phyloP scores from a whole-genome alignment of 2,888 invertebrate species.

The Idaea biselata region DNA sequence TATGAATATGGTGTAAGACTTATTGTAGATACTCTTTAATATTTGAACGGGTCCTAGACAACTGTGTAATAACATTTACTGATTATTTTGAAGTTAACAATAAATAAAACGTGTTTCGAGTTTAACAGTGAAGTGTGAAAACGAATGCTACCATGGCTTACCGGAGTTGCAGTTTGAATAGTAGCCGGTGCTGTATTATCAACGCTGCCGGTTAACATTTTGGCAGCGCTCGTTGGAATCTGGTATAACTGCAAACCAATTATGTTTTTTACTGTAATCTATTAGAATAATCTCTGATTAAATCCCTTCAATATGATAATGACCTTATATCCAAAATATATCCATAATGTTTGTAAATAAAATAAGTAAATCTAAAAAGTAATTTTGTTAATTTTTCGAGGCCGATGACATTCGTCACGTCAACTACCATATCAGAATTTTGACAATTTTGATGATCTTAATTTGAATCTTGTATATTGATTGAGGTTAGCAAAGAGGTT shows the following conservation, averaged over 20 bases:
- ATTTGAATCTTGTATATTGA: conserved; percentile 44
- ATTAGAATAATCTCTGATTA: conserved; percentile 8
- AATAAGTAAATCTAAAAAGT: conserved; percentile 51
- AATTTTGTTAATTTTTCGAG: conserved; percentile 65
- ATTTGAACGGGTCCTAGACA: neutral
- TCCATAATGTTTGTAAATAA: conserved; percentile 65
- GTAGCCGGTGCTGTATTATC: conserved; percentile 53
- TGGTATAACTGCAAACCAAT: conserved; percentile 30
- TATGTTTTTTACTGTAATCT: conserved; percentile 9
- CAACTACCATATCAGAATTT: conserved; percentile 49
- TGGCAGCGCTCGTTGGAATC: conserved; percentile 40
- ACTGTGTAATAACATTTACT: conserved; percentile 7
- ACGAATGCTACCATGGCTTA: conserved; percentile 12
- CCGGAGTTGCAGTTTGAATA: conserved; percentile 39
- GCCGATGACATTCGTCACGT: conserved; percentile 68
- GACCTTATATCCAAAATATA: conserved; percentile 64
- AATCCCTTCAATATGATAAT: conserved; percentile 21
- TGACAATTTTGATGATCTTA: conserved; percentile 56
- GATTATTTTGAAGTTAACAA: neutral
- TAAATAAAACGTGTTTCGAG: too few species aligned
- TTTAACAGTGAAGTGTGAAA: neutral
- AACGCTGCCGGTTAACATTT: conserved; percentile 65
- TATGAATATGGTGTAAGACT: neutral
- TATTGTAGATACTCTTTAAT: neutral
- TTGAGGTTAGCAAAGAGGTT: conserved; percentile 18